phyloP scores from a whole-genome alignment of 2,888 invertebrate genomes.

The Hydroisotoma schaefferi region DNA sequence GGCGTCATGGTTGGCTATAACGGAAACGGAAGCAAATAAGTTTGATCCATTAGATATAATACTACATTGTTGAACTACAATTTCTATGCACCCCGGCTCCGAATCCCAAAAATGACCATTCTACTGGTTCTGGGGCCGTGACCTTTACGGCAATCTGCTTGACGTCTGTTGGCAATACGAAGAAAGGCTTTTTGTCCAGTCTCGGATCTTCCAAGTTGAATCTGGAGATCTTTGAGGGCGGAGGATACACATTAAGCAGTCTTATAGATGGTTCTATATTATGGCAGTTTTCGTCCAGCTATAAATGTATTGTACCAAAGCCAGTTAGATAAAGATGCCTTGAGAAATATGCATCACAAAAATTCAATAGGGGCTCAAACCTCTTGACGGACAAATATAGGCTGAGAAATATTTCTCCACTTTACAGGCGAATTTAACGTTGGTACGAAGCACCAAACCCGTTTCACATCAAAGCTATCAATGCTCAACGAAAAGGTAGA shows the following conservation, averaged over 20 bases:
- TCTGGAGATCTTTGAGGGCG: conserved; percentile 26
- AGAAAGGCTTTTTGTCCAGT: conserved; percentile 23
- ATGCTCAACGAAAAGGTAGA: conserved; percentile 33
- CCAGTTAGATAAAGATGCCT: too few relatives aligned
- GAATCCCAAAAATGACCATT: conserved; percentile 29
- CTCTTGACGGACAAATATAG: conserved; percentile 32
- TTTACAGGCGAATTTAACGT: conserved; percentile 14
- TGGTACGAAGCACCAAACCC: conserved; percentile 38
- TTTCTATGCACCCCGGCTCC: conserved; percentile 25
- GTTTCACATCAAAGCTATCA: conserved; percentile 23
- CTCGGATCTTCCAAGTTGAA: conserved; percentile 21
- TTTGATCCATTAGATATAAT: too few relatives aligned
- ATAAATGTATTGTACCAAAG: background rate
- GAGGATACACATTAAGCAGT: conserved; percentile 32
- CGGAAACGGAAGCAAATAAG: too few relatives aligned
- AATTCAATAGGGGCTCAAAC: too few relatives aligned
- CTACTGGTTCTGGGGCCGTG: conserved; percentile 25
- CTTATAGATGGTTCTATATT: conserved; percentile 27
- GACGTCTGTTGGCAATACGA: conserved; percentile 30
- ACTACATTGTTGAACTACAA: background rate
- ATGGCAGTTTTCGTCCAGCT: conserved; percentile 25
- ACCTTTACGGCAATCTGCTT: conserved; percentile 36
- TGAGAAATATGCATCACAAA: too few relatives aligned
- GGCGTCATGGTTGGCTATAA: conserved; percentile 34
- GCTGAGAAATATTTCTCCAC: conserved; percentile 39